Base-by-base conservation (phyloP, 2,888 invertebrate species). In the Heliconius cydno region DNA sequence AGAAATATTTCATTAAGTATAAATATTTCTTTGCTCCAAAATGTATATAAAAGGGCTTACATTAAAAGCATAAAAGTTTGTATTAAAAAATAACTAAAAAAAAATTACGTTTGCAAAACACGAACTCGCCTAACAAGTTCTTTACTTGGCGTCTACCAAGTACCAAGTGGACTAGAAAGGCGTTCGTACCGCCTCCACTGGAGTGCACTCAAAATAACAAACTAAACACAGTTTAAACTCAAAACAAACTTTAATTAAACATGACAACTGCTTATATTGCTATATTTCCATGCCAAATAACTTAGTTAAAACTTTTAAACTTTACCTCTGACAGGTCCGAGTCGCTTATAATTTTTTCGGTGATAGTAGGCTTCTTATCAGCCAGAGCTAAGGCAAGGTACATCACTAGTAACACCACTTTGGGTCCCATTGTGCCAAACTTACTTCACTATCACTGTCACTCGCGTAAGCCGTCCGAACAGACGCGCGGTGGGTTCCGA, bases 321-420 rank as follows among this genome's bases (percentile, higher is more conserved):
- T 28, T 65, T 81, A 97, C 97, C 97, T 97, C 96, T 84, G 96
- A 96, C 84, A 97, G 94, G 89, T 97, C 97, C 82, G 96, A 89
- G 91, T 96, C 96, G 90, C 95, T 95, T 85, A 94, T 93, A 85
- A 97, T 95, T 93, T 96, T 96, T 89, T 96, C 96, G 84, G 96
- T 94, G 82, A 96, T 94, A 82, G 96, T 96, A 86, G 92, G 88
- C 88, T 93, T 94, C 85, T 91, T 90, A 77, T 94, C 93, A 65
- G 91, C 93, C 25, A 85, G 82, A 67, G 87, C 91, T 78, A 88
- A 82, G 85, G 90, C 88, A 77, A 88, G 85, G 81, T 90, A 91
- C 88, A 92, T 88, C 91, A 95, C 92, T 87, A 94, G 89, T 86
- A 93, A 90, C 85, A 94, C 86, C 91, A 94, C 93, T 84, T 88